Evolutionary conservation across 2,888 invertebrate genomes (phyloP).

Genomic region (Cepaea hortensis): DNA sequence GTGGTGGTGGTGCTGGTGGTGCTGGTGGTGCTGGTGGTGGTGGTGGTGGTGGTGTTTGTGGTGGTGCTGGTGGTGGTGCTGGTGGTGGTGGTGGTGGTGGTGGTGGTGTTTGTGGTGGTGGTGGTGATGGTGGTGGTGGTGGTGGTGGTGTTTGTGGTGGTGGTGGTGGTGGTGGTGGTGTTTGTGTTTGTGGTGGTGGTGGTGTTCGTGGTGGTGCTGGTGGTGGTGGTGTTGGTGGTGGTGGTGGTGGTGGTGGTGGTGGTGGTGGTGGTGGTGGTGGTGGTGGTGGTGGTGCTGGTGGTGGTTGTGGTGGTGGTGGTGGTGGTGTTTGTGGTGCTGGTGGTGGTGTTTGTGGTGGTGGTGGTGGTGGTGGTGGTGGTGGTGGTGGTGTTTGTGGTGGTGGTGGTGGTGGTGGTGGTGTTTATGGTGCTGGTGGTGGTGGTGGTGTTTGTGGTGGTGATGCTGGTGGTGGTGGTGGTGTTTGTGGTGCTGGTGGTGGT

Average conservation of each 20-base stretch:
- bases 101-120: slow-evolving; percentile 1
- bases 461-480: slow-evolving; percentile 34
- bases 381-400: not conserved
- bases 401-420: not conserved
- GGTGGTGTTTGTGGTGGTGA: slow-evolving; percentile 15
- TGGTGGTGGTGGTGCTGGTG: not conserved
- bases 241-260: no score
- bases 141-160: slow-evolving; percentile 38
- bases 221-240: no score
- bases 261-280: no score
- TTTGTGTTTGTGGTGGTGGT: slow-evolving; percentile 23
- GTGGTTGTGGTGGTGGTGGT: not conserved
- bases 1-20: not conserved
- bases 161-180: slow-evolving; percentile 39
- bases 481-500: not conserved
- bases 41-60: not conserved
- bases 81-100: slow-evolving; percentile 34
- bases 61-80: slow-evolving; percentile 24
- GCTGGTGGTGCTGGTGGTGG: not conserved
- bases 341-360: not conserved
- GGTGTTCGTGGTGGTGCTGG: slow-evolving; percentile 23
- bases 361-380: not conserved
- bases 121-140: slow-evolving; percentile 34
- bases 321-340: not conserved
- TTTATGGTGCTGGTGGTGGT: not conserved